A percentile compares a stretch with the other conserved stretches of the same genome.
phyloP scores from a whole-genome alignment of 2,113 vertebrate species.

The Hippocampus zosterae region DNA sequence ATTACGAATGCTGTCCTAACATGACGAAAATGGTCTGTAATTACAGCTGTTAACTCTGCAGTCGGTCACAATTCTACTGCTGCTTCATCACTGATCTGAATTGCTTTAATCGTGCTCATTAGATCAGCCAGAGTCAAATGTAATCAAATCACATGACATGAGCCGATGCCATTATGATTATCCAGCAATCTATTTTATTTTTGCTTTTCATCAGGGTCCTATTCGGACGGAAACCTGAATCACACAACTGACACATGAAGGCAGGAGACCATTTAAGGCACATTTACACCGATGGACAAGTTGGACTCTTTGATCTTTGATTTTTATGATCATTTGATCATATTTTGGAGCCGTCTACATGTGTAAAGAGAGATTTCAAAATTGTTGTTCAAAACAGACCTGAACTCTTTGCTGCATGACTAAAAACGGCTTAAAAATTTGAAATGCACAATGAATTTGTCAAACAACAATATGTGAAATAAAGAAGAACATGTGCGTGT shows the following conservation, averaged over 20 bases:
- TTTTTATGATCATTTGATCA: no score
- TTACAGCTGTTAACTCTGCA: not conserved
- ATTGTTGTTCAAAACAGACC: no score
- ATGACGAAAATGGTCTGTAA: not conserved
- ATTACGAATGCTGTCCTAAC: not conserved
- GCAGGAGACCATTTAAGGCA: not conserved
- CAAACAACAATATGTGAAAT: no score
- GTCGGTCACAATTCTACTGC: not conserved
- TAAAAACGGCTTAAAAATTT: no score
- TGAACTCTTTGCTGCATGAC: no score
- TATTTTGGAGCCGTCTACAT: not conserved
- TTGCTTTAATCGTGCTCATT: constrained; percentile 11
- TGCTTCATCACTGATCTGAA: not conserved
- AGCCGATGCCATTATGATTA: constrained; percentile 5
- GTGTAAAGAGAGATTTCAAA: no score
- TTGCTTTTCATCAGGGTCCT: not conserved
- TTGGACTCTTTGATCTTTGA: not conserved
- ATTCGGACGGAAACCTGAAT: not conserved
- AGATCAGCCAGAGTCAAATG: constrained; percentile 3
- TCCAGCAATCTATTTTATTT: not conserved
- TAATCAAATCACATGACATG: constrained; percentile 23
- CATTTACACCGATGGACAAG: not conserved
- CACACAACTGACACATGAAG: not conserved
- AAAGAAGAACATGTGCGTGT: no score
- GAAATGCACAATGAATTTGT: no score